Evolutionary conservation across 92 coral and sea anemone species (phyloP).

Genomic region (Anthopleura xanthogrammica): DNA sequence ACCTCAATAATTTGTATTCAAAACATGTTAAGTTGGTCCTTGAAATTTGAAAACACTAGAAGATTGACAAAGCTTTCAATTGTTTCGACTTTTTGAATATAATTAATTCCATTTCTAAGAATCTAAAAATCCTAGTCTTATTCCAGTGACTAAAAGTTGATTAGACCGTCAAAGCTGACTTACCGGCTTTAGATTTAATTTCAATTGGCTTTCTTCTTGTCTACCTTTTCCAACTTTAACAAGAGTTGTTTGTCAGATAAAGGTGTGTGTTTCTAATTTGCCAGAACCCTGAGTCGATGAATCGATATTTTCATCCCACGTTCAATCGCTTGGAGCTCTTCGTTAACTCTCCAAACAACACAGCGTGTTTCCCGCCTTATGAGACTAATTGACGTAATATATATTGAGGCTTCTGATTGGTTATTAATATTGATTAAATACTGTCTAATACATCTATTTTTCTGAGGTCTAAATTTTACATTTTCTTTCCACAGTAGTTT

Average conservation of each 20-base stretch:
- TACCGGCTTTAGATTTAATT: neutral
- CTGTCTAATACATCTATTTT: neutral
- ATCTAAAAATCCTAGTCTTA: neutral
- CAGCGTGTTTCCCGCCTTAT: neutral
- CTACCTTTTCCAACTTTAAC: neutral
- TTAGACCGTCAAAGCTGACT: neutral
- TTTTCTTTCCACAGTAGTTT: neutral
- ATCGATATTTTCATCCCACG: neutral
- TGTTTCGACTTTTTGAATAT: neutral
- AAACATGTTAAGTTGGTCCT: too few relatives aligned
- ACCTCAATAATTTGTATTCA: too few relatives aligned
- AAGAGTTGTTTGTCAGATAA: neutral
- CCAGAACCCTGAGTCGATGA: neutral
- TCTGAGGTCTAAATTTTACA: neutral
- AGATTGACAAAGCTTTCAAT: neutral
- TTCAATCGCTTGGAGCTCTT: neutral
- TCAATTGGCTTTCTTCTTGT: neutral
- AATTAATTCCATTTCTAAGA: neutral
- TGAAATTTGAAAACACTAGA: too few relatives aligned
- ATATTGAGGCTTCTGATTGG: neutral
- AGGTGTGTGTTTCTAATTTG: neutral
- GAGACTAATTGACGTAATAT: constrained; percentile 7
- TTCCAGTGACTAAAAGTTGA: neutral
- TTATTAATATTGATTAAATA: neutral
- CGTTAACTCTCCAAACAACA: neutral